Evolutionary conservation across 2,888 invertebrate genomes (phyloP).

Genomic region (Ephialtes manifestator): DNA sequence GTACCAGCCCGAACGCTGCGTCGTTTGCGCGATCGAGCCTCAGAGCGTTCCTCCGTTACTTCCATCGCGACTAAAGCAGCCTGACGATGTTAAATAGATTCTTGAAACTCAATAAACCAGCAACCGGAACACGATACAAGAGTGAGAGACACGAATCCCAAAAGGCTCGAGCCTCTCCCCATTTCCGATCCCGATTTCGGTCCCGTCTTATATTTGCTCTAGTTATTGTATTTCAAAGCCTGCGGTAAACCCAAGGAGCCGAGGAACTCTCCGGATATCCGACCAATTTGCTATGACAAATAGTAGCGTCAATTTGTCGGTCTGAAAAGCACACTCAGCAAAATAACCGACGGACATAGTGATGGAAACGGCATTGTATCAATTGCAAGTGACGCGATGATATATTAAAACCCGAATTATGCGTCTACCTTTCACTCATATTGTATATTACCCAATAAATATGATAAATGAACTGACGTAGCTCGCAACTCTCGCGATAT

Average conservation of each 20-base stretch:
- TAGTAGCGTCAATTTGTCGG: neutral
- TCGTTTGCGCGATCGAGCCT: slow-evolving; percentile 19
- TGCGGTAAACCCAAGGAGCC: neutral
- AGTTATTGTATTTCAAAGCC: slow-evolving; percentile 30
- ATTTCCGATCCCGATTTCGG: slow-evolving; percentile 38
- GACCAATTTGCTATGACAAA: slow-evolving; percentile 15
- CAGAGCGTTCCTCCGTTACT: neutral
- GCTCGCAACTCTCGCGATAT: neutral
- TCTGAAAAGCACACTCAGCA: neutral
- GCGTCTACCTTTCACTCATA: neutral
- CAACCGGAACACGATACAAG: slow-evolving; percentile 7
- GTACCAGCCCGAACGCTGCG: slow-evolving; percentile 1
- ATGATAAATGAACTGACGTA: neutral
- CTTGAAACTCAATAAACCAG: slow-evolving; percentile 74
- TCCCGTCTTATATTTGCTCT: slow-evolving; percentile 54
- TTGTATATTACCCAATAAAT: neutral
- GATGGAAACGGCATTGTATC: neutral
- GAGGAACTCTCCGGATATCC: slow-evolving; percentile 1
- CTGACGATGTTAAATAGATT: slow-evolving; percentile 77
- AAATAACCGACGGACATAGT: neutral
- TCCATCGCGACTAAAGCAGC: slow-evolving; percentile 64
- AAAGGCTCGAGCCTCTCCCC: neutral
- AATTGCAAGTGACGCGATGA: neutral
- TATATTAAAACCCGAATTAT: neutral
- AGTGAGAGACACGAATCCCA: neutral